Evolutionary conservation across 37 sponge, comb jelly and placozoan species (phyloP).

Genomic region (Spongilla lacustris): DNA sequence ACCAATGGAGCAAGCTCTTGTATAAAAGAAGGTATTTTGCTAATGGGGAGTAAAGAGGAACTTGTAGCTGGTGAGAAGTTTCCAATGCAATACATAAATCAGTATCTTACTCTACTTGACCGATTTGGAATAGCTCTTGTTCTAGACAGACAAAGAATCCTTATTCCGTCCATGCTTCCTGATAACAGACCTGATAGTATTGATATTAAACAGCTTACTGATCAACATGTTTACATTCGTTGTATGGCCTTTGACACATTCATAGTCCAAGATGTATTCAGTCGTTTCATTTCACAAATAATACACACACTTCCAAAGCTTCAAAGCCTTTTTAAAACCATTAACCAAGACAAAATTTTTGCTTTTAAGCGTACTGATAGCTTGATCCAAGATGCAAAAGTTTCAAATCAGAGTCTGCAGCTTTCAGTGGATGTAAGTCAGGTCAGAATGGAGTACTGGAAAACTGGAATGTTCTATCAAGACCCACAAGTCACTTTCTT

Average conservation of each 20-base stretch:
- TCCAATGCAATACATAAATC: constrained; percentile 37
- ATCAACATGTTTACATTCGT: constrained; percentile 20
- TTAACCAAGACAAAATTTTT: neutral
- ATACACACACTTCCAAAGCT: constrained; percentile 42
- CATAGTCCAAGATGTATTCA: constrained; percentile 78
- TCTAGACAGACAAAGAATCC: constrained; percentile 37
- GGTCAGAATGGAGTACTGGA: neutral
- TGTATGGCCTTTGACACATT: constrained; percentile 50
- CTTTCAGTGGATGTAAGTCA: neutral
- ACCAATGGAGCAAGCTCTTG: constrained; percentile 17
- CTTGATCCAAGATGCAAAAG: neutral
- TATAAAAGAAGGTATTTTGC: constrained; percentile 70
- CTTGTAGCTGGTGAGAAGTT: constrained; percentile 39
- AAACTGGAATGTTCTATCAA: neutral
- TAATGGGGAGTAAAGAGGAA: neutral
- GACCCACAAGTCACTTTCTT: neutral
- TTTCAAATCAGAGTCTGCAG: neutral
- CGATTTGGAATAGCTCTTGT: constrained; percentile 80
- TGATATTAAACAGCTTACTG: neutral
- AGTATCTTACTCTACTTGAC: constrained; percentile 68
- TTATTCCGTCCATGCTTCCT: constrained; percentile 79
- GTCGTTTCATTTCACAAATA: constrained; percentile 67
- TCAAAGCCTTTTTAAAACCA: neutral
- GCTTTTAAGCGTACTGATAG: neutral
- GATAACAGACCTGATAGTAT: constrained; percentile 26